A percentile compares a stretch with the other conserved stretches of the same genome.
Conservation (phyloP, 23 tunicate genomes). For the Halocynthia aurantium region DNA sequence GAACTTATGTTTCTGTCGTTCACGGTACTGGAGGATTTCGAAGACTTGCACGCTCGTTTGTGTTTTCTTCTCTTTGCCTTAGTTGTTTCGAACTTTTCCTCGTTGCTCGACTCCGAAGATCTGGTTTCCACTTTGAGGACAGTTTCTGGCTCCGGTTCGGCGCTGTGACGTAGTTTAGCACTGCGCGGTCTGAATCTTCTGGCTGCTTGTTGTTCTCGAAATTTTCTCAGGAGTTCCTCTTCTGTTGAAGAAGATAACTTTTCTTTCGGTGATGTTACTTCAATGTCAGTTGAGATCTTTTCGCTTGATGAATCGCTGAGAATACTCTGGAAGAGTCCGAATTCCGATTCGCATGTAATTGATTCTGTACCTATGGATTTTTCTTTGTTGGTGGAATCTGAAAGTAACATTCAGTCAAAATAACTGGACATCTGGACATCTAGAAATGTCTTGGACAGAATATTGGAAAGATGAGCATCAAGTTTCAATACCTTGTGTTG, state of each 20-base stretch:
- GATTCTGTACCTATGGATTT: background rate
- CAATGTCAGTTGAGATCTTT: conserved; percentile 6
- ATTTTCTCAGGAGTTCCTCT: conserved; percentile 15
- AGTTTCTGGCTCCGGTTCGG: conserved; percentile 14
- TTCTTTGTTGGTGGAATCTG: too few species aligned
- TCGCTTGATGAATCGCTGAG: conserved; percentile 26
- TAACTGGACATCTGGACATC: too few species aligned
- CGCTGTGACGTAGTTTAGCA: background rate
- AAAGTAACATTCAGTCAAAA: too few species aligned
- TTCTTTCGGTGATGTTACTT: conserved; percentile 20
- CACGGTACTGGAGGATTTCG: background rate
- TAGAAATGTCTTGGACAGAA: too few species aligned
- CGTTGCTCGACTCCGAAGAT: background rate
- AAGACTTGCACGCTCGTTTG: background rate
- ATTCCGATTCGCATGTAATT: conserved; percentile 15
- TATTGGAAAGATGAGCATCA: too few species aligned
- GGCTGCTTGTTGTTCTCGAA: conserved; percentile 25
- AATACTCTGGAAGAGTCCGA: background rate
- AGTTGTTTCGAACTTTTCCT: too few species aligned
- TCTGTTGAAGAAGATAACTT: conserved; percentile 10
- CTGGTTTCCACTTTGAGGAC: background rate
- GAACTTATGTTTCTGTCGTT: background rate
- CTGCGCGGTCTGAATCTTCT: conserved; percentile 21
- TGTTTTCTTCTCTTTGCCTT: too few species aligned
- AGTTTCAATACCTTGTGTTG: too few species aligned